phyloP scores from a whole-genome alignment of 1,140 invertebrate species.

The Brachionus rotundiformis region DNA sequence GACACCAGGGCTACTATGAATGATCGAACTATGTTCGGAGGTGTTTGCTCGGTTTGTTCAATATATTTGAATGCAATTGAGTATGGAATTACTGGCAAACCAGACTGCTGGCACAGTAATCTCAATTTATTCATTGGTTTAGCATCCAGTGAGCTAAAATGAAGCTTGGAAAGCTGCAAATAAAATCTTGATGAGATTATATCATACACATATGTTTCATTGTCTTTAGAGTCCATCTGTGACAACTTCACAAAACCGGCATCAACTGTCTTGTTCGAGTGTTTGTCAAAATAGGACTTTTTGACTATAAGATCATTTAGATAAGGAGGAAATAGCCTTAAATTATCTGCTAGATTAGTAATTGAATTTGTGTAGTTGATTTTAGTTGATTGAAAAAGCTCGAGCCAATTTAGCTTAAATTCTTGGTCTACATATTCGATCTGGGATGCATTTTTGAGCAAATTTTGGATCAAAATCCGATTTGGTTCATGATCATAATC shows the following conservation, averaged over 20 bases:
- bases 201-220: conserved; percentile 74
- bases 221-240: conserved; percentile 72
- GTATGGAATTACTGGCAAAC: conserved; percentile 55
- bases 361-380: conserved; percentile 74
- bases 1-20: conserved; percentile 85
- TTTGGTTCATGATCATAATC: conserved; percentile 80
- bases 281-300: conserved; percentile 61
- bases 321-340: conserved; percentile 61
- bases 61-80: conserved; percentile 57
- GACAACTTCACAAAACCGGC: conserved; percentile 83
- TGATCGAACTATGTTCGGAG: conserved; percentile 86
- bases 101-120: conserved; percentile 55
- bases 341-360: conserved; percentile 73
- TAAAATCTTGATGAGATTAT: conserved; percentile 71
- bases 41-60: conserved; percentile 82
- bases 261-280: background rate
- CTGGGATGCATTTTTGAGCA: conserved; percentile 79
- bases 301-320: conserved; percentile 81
- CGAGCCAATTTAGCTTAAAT: conserved; percentile 87
- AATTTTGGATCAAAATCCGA: conserved; percentile 76
- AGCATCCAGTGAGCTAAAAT: conserved; percentile 55
- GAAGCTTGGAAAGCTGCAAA: conserved; percentile 54
- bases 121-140: conserved; percentile 56
- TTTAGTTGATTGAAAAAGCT: conserved; percentile 70
- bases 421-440: conserved; percentile 74